A percentile compares a stretch with the other conserved stretches of the same genome.
phyloP scores from a whole-genome alignment of 2,888 invertebrate genomes.

The Melikaiella ostensackeni region DNA sequence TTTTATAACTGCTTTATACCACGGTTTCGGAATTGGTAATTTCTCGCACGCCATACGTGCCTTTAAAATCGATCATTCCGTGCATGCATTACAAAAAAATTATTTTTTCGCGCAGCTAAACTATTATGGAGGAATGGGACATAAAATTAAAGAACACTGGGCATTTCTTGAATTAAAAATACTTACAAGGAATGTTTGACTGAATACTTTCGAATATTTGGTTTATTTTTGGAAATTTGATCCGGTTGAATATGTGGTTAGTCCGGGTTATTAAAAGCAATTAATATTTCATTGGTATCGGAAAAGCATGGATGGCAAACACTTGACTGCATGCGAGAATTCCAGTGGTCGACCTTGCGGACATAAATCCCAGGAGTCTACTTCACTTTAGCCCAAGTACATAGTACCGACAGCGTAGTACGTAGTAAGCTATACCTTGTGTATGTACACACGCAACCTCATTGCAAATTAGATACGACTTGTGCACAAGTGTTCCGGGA shows the following conservation, averaged over 20 bases:
- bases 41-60: too few relatives aligned
- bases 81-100: too few relatives aligned
- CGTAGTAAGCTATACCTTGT: constrained; percentile 41
- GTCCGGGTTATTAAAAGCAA: constrained; percentile 8
- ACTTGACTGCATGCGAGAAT: constrained; percentile 46
- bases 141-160: too few relatives aligned
- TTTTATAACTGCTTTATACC: too few relatives aligned
- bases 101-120: too few relatives aligned
- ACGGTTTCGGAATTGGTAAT: too few relatives aligned
- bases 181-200: not conserved
- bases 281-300: constrained; percentile 18
- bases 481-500: constrained; percentile 43
- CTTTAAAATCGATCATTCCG: too few relatives aligned
- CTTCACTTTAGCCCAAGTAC: constrained; percentile 51
- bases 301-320: constrained; percentile 26
- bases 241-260: not conserved
- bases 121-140: too few relatives aligned
- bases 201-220: not conserved
- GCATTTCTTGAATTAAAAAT: too few relatives aligned
- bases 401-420: constrained; percentile 46
- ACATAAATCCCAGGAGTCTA: constrained; percentile 51
- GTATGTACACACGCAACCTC: constrained; percentile 38
- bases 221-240: not conserved
- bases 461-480: constrained; percentile 47
- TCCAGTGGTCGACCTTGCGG: constrained; percentile 52